phyloP scores from a whole-genome alignment of 2,113 vertebrate species.

The Sitta europaea region DNA sequence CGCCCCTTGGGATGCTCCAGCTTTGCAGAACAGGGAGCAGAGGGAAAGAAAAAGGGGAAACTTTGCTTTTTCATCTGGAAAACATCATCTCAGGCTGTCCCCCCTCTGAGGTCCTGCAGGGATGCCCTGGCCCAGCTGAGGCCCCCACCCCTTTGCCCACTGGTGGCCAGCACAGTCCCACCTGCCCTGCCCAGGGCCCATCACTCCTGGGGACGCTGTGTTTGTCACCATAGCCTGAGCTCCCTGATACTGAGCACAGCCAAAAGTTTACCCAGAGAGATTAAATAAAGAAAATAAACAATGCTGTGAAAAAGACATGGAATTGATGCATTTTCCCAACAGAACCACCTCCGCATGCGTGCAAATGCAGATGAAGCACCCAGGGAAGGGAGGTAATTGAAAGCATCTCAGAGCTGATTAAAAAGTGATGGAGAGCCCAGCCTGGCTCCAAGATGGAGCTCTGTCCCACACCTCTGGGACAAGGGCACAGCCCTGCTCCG shows the following conservation, averaged over 20 bases:
- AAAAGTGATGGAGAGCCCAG: not conserved
- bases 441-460: accelerated
- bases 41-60: not conserved
- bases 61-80: not conserved
- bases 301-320: accelerated
- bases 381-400: not conserved
- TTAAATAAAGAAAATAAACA: not conserved
- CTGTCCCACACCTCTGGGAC: accelerated
- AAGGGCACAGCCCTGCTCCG: not conserved
- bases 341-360: accelerated
- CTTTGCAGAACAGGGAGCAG: accelerated
- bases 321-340: not conserved
- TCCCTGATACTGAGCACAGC: not conserved
- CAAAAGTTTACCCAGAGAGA: not conserved
- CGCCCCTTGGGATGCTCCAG: accelerated
- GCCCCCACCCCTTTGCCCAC: accelerated
- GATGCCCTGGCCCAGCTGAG: not conserved
- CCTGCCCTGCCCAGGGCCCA: not conserved
- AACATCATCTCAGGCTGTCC: not conserved
- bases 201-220: accelerated
- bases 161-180: not conserved
- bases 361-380: accelerated
- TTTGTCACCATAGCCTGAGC: not conserved
- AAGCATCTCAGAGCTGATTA: not conserved
- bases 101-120: not conserved